Conservation (phyloP, 2,113 vertebrate species). For the Furnarius figulus region DNA sequence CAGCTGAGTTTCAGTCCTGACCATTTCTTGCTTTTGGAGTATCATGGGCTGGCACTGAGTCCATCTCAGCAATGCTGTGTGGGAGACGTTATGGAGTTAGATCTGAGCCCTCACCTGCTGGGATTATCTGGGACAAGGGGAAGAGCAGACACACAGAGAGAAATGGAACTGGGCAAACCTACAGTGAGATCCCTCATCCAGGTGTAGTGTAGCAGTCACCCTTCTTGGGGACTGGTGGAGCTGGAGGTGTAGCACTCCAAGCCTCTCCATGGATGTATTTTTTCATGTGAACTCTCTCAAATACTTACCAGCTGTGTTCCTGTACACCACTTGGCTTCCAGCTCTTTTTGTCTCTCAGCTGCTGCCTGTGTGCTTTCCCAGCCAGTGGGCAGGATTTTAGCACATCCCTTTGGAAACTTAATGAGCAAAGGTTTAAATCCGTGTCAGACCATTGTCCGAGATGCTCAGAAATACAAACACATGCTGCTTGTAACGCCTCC, state of each 20-base stretch:
- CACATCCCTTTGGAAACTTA: neutral
- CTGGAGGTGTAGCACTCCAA: neutral
- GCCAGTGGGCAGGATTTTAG: neutral
- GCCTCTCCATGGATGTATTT: neutral
- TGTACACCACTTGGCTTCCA: neutral
- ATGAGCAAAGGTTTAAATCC: neutral
- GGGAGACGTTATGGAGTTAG: neutral
- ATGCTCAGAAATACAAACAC: neutral
- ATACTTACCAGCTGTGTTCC: neutral
- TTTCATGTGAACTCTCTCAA: neutral
- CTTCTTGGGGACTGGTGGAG: neutral
- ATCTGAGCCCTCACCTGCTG: neutral
- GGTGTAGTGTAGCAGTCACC: neutral
- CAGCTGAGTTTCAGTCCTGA: neutral
- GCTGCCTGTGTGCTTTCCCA: neutral
- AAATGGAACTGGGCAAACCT: neutral
- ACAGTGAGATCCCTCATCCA: neutral
- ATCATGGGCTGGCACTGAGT: neutral
- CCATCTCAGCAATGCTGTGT: neutral
- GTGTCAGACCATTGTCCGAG: neutral
- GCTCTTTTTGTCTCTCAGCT: neutral
- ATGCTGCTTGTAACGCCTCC: neutral
- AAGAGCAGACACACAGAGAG: neutral
- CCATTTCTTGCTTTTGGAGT: neutral
- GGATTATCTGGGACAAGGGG: neutral